These are phyloP conservation scores for Chlorospingus semifuscus DNA, from an alignment of 2,797 vertebrate species.

Conservation along the genomic window DNA sequence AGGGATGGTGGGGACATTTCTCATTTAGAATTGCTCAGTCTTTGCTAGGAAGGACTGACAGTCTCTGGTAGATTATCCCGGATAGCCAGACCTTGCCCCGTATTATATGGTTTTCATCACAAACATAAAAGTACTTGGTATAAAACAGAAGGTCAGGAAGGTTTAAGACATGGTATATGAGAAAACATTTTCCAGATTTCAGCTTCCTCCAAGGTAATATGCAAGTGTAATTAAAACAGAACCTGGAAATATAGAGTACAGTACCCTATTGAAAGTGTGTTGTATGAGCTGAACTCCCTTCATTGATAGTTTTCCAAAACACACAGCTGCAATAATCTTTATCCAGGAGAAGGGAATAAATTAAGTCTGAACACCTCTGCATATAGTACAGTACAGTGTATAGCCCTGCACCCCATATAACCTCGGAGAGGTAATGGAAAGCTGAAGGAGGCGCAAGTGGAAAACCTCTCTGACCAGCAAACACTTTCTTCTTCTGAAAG, in stretches of 20 bases:
- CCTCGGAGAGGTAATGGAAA: slow-evolving; percentile 66
- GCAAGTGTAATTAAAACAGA: slow-evolving; percentile 74
- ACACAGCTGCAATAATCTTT: slow-evolving; percentile 77
- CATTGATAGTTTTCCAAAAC: slow-evolving; percentile 76
- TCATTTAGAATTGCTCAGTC: neutral
- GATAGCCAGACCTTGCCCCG: neutral
- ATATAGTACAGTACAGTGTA: slow-evolving; percentile 69
- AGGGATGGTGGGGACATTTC: neutral
- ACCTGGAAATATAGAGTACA: slow-evolving; percentile 73
- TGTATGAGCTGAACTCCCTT: slow-evolving; percentile 72
- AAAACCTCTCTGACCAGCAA: slow-evolving; percentile 66
- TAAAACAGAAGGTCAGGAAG: slow-evolving; percentile 67
- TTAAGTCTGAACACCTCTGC: slow-evolving; percentile 73
- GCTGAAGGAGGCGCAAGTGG: slow-evolving; percentile 60
- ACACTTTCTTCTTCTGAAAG: slow-evolving; percentile 59
- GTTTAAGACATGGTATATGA: slow-evolving; percentile 69
- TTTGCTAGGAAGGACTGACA: neutral
- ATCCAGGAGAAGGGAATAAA: slow-evolving; percentile 76
- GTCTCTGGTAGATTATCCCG: neutral
- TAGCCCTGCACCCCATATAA: slow-evolving; percentile 61
- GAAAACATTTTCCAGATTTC: slow-evolving; percentile 74
- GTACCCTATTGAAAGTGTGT: slow-evolving; percentile 72
- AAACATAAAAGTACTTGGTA: slow-evolving; percentile 64
- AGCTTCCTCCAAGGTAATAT: slow-evolving; percentile 71
- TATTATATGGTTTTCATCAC: slow-evolving; percentile 56